A percentile compares a stretch with the other conserved stretches of the same genome.
These are phyloP conservation scores for Protonemura montana DNA, from an alignment of 2,888 invertebrate genomes.

Conservation along the genomic window DNA sequence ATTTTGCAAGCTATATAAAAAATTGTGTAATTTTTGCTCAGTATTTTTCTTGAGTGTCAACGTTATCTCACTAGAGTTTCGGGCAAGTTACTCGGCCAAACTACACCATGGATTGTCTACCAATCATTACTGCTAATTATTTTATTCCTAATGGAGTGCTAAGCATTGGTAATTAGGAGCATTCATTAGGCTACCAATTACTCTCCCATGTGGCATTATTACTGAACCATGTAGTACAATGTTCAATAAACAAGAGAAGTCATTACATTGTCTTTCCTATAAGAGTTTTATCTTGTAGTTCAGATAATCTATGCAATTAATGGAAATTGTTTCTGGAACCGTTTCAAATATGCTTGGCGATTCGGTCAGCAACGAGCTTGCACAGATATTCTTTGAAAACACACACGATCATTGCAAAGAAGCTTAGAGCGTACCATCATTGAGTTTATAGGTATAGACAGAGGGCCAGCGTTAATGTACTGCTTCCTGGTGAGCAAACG, in stretches of 20 bases:
- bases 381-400: not conserved
- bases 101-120: not conserved
- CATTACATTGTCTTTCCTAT: not conserved
- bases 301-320: conserved; percentile 12
- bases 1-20: too few relatives aligned
- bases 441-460: too few relatives aligned
- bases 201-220: not conserved
- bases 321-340: not conserved
- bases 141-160: not conserved
- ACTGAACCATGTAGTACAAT: not conserved
- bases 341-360: not conserved
- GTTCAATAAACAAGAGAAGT: not conserved
- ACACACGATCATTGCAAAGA: too few relatives aligned
- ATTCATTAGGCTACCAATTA: not conserved
- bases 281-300: conserved; percentile 12
- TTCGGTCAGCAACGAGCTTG: not conserved
- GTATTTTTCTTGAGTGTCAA: too few relatives aligned
- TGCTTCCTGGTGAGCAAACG: too few relatives aligned
- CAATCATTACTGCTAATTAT: not conserved
- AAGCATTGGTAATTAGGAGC: not conserved
- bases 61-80: not conserved
- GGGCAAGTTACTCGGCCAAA: not conserved
- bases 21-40: too few relatives aligned
- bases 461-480: too few relatives aligned
- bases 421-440: too few relatives aligned